Conservation (phyloP, 2,797 vertebrate species). For the Phoxinus dragarum region DNA sequence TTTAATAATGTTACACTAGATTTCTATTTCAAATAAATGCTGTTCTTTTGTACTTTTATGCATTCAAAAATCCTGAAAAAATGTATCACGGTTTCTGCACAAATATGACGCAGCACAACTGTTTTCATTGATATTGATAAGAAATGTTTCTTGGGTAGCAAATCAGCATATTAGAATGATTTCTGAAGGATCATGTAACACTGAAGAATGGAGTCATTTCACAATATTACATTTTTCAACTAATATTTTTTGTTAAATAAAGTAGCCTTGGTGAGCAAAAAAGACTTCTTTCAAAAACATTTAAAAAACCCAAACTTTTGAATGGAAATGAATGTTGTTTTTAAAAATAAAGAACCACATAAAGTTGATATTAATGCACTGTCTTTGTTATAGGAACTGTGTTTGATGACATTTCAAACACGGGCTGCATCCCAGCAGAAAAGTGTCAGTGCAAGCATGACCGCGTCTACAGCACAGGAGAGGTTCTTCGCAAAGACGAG, state of each 20-base stretch:
- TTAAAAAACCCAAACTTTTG: neutral
- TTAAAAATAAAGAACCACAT: neutral
- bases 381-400: constrained; percentile 83
- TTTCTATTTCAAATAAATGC: neutral
- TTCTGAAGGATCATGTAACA: neutral
- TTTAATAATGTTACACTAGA: neutral
- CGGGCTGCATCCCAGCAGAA: constrained; percentile 82
- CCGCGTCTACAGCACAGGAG: constrained; percentile 76
- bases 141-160: neutral
- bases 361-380: neutral
- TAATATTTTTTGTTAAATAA: too few relatives aligned
- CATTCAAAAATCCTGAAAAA: neutral
- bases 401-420: constrained; percentile 84
- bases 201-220: neutral
- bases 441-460: constrained; percentile 86
- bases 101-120: neutral
- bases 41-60: neutral
- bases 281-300: neutral
- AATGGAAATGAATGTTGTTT: neutral
- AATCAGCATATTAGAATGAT: neutral
- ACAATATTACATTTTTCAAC: too few relatives aligned
- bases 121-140: neutral
- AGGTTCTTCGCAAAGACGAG: constrained; percentile 73
- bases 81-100: neutral
- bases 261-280: neutral